Base-by-base conservation (phyloP, 2,113 vertebrate genomes). In the Lepus timidus region DNA sequence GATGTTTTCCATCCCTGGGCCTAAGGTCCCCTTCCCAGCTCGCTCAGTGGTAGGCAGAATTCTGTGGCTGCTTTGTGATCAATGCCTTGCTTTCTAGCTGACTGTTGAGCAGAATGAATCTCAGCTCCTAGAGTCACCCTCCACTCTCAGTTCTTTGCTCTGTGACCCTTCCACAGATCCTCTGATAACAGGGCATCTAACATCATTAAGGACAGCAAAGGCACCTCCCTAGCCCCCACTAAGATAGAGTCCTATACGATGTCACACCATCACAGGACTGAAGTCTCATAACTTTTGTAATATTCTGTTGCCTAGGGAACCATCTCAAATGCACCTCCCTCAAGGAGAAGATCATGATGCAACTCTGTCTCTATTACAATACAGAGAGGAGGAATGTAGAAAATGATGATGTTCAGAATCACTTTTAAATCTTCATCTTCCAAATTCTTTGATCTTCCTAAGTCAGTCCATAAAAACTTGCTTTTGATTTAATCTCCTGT, bases 131-230 rank as follows among this genome's bases (percentile, higher is more conserved):
- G 19, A 52, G 1, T 6, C 58, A 23, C 13, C n/a, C 3, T 4
- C 36, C 4, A 27, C 4, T 8, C 33, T 73, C 19, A 58, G 31
- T 79, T 20, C 33, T 73, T 17, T 58, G 20, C 14, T 23, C 6
- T 0, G 0, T 36, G 52, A 14, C 4, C 27, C 2, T 11, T 33
- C 12, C 12, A n/a, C 1, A 16, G 6, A 1, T 31, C 8, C 9
- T 76, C n/a, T 62, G 6, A 68, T 23, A 36, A 27, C 8, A 61
- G 2, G 1, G 29, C 1, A 29, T 6, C 1, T 22, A 74, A 61
- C 3, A 20, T 88, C 70, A 73, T 76, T n/a, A 58, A 90, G 11
- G 52, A 39, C 6, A 33, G 17, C 44, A 67, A 52, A 36, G 31
- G 20, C 71, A 51, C 29, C 64, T 61, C 2, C n/a, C 29, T 4